Evolutionary conservation across 1,140 invertebrate genomes (phyloP).

Genomic region (Melipona quadrifasciata): DNA sequence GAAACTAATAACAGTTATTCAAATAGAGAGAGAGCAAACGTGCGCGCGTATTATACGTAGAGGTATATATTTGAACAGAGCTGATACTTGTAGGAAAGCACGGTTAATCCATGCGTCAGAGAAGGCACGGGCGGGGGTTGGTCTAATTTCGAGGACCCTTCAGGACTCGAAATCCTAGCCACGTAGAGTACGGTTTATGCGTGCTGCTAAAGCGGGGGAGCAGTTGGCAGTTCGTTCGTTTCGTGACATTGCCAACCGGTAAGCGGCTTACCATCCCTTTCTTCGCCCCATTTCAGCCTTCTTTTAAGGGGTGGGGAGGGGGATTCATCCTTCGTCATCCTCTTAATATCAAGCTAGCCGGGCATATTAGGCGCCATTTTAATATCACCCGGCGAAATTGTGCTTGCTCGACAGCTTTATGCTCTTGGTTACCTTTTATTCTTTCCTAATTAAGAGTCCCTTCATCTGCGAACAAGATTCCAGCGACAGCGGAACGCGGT

Average conservation of each 20-base stretch:
- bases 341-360: constrained; percentile 30
- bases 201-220: not conserved
- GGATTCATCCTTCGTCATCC: constrained; percentile 23
- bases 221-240: not conserved
- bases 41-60: not conserved
- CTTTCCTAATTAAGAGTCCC: constrained; percentile 12
- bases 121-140: too few relatives aligned
- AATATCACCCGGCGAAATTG: constrained; percentile 34
- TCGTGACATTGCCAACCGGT: constrained; percentile 19
- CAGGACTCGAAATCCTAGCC: not conserved
- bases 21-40: not conserved
- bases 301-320: not conserved
- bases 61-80: not conserved
- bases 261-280: constrained; percentile 60
- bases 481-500: too few relatives aligned
- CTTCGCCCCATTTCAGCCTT: constrained; percentile 7
- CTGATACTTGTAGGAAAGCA: not conserved
- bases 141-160: not conserved
- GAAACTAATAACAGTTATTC: not conserved
- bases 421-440: not conserved
- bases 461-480: not conserved
- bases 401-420: constrained; percentile 19
- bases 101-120: not conserved
- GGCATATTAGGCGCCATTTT: constrained; percentile 35
- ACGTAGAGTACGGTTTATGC: not conserved